Conservation (phyloP, 2,888 invertebrate genomes). For the Tiliacea aurago region DNA sequence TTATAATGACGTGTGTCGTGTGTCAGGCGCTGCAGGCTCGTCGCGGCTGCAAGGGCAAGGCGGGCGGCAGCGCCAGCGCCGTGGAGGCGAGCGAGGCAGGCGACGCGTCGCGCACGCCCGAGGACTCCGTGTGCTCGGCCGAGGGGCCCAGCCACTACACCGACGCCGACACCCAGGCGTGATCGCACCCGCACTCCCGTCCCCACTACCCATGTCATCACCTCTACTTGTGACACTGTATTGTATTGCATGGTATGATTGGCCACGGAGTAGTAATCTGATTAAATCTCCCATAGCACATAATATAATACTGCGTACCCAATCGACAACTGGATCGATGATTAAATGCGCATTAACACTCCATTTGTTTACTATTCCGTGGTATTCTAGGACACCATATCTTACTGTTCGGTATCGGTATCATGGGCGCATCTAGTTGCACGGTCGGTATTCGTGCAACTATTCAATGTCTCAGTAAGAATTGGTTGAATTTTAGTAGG, state of each 20-base stretch:
- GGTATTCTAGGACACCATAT: conserved; percentile 19
- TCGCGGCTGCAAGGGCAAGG: conserved; percentile 89
- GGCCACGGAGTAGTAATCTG: conserved; percentile 11
- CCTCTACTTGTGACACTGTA: conserved; percentile 57
- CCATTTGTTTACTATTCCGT: conserved; percentile 36
- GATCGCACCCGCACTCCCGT: conserved; percentile 66
- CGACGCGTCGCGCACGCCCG: conserved; percentile 96
- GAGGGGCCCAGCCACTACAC: conserved; percentile 95
- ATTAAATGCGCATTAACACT: neutral
- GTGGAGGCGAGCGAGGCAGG: conserved; percentile 93
- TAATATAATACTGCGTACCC: too few relatives aligned
- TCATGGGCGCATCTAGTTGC: conserved; percentile 27
- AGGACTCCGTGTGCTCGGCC: conserved; percentile 97
- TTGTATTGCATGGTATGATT: conserved; percentile 13
- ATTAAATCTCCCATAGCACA: too few relatives aligned
- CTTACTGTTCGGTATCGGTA: conserved; percentile 35
- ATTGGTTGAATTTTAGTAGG: conserved; percentile 61
- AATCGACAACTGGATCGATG: neutral
- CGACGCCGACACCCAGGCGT: conserved; percentile 89
- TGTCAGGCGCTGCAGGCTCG: conserved; percentile 95
- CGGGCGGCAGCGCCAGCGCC: conserved; percentile 87
- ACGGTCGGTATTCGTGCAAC: conserved; percentile 28
- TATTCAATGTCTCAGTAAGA: conserved; percentile 43
- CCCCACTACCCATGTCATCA: conserved; percentile 4
- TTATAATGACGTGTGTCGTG: conserved; percentile 19